Evolutionary conservation across 2,888 invertebrate genomes (phyloP).

Genomic region (Macrosoma leucophasiata): DNA sequence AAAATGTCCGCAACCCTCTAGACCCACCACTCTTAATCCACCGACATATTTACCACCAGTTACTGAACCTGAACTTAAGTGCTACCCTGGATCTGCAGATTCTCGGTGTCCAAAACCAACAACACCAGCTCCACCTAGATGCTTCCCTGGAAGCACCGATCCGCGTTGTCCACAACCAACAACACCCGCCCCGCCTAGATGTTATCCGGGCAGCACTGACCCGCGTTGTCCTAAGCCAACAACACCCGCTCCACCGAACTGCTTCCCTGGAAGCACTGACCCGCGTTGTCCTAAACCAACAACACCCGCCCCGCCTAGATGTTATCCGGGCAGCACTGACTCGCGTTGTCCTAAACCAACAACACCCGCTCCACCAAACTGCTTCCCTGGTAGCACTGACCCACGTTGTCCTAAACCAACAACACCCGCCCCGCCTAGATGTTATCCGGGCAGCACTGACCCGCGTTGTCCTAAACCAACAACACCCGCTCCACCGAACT

Average conservation of each 20-base stretch:
- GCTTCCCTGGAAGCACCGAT: constrained; percentile 29
- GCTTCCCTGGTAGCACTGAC: constrained; percentile 38
- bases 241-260: constrained; percentile 28
- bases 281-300: constrained; percentile 33
- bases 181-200: constrained; percentile 29
- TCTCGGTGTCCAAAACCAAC: constrained; percentile 13
- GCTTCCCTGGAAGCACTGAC: constrained; percentile 34
- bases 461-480: constrained; percentile 37
- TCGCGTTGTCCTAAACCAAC: constrained; percentile 31
- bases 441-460: constrained; percentile 26
- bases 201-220: constrained; percentile 29
- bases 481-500: constrained; percentile 28
- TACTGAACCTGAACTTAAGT: no score
- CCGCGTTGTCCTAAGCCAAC: constrained; percentile 30
- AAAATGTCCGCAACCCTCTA: constrained; percentile 26
- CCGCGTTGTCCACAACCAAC: constrained; percentile 34
- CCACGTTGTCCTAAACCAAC: constrained; percentile 36
- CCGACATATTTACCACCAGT: constrained; percentile 23
- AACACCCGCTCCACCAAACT: constrained; percentile 27
- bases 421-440: constrained; percentile 24
- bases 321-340: constrained; percentile 37
- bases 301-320: constrained; percentile 25
- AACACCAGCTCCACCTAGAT: constrained; percentile 22
- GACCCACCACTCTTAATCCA: constrained; percentile 31
- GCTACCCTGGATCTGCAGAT: neutral